Percentiles rank a stretch among this genome's conserved stretches.
Evolutionary conservation across 2,888 invertebrate species (phyloP).

Genomic region (Lepidonotus clava): DNA sequence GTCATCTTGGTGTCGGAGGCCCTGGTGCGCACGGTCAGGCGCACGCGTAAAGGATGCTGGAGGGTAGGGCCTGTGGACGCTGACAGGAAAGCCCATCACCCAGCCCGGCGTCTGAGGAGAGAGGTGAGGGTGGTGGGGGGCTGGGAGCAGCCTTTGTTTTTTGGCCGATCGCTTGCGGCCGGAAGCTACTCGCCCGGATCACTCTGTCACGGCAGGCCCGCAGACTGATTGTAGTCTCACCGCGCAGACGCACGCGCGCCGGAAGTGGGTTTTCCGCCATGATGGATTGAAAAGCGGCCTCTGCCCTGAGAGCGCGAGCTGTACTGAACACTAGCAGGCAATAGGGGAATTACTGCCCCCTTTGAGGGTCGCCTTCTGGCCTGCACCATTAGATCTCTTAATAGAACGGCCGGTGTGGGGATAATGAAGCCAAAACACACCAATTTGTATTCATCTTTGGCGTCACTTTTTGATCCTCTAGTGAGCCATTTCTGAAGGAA

Average conservation of each 20-base stretch:
- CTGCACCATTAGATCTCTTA: conserved; percentile 27
- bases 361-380: conserved; percentile 5
- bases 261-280: conserved; percentile 43
- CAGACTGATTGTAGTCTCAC: conserved; percentile 45
- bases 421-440: conserved; percentile 13
- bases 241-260: conserved; percentile 44
- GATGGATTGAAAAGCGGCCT: conserved; percentile 34
- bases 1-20: neutral
- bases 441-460: conserved; percentile 40
- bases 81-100: neutral
- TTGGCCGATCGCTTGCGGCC: neutral
- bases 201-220: conserved; percentile 26
- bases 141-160: conserved; percentile 32
- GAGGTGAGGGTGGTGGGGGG: neutral
- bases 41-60: neutral
- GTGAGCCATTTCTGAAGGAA: conserved; percentile 8
- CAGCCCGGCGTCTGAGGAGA: neutral
- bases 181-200: neutral
- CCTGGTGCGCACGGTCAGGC: neutral
- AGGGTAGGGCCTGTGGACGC: too few species aligned
- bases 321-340: conserved; percentile 37
- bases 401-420: conserved; percentile 27
- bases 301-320: neutral
- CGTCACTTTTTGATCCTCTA: conserved; percentile 5
- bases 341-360: conserved; percentile 37